phyloP scores from a whole-genome alignment of 2,888 invertebrate genomes.

The Drosophila kuntzei region DNA sequence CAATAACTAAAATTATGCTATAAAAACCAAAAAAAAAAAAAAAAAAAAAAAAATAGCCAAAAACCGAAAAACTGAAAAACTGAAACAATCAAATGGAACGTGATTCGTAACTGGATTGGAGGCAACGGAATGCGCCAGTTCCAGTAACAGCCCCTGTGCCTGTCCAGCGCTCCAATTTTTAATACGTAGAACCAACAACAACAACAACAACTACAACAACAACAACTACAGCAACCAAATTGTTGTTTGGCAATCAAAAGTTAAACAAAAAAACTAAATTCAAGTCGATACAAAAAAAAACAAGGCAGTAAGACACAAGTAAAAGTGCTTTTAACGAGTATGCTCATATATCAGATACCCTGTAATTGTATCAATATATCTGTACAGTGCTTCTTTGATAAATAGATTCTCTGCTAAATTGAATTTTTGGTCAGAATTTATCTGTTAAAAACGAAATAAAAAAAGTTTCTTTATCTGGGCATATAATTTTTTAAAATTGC shows the following conservation, averaged over 20 bases:
- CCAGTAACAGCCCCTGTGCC: slow-evolving; percentile 32
- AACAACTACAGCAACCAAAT: slow-evolving; percentile 54
- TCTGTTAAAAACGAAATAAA: no score
- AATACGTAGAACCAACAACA: slow-evolving; percentile 63
- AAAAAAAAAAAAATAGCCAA: slow-evolving; percentile 23
- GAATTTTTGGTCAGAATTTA: no score
- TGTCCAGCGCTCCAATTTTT: slow-evolving; percentile 65
- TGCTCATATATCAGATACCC: slow-evolving; percentile 13
- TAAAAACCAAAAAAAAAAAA: slow-evolving; percentile 38
- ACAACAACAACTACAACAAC: slow-evolving; percentile 29
- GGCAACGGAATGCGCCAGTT: slow-evolving; percentile 44
- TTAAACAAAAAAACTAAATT: slow-evolving; percentile 42
- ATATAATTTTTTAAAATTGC: no score
- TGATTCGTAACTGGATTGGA: slow-evolving; percentile 61
- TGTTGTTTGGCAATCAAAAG: slow-evolving; percentile 78
- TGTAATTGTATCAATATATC: not conserved
- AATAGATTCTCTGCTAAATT: no score
- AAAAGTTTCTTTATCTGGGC: no score
- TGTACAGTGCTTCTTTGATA: no score
- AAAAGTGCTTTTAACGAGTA: slow-evolving; percentile 5
- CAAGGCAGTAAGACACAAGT: slow-evolving; percentile 30
- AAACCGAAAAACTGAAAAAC: slow-evolving; percentile 31
- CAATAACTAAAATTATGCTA: slow-evolving; percentile 50
- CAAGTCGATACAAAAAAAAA: slow-evolving; percentile 14
- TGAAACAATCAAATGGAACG: slow-evolving; percentile 68